These are phyloP conservation scores for Dascyllus trimaculatus DNA, from an alignment of 2,113 vertebrate species.

Conservation along the genomic window DNA sequence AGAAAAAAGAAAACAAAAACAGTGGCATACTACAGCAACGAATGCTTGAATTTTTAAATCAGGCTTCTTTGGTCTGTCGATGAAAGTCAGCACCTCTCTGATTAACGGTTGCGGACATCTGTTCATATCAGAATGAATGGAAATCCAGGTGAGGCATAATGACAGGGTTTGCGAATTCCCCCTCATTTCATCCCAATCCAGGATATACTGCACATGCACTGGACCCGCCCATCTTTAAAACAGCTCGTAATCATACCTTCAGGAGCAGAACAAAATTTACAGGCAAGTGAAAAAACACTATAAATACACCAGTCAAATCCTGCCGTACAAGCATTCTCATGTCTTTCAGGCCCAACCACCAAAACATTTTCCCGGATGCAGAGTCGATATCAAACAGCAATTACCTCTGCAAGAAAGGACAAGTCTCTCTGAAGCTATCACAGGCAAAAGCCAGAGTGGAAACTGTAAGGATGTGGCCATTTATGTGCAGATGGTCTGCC, in stretches of 20 bases:
- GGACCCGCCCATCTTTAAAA: constrained; percentile 53
- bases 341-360: constrained; percentile 67
- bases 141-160: constrained; percentile 80
- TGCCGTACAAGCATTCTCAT: constrained; percentile 74
- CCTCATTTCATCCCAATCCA: constrained; percentile 55
- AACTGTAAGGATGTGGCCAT: constrained; percentile 49
- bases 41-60: constrained; percentile 17
- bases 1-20: constrained; percentile 20
- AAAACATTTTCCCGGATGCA: constrained; percentile 67
- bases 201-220: constrained; percentile 45
- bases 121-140: constrained; percentile 62
- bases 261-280: constrained; percentile 64
- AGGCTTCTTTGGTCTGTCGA: neutral
- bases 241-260: constrained; percentile 73
- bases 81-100: constrained; percentile 43
- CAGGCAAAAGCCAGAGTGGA: constrained; percentile 40
- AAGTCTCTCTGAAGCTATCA: constrained; percentile 42
- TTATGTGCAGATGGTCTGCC: constrained; percentile 63
- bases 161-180: constrained; percentile 60
- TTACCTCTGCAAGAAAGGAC: constrained; percentile 80
- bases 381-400: constrained; percentile 75
- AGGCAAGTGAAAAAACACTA: constrained; percentile 55
- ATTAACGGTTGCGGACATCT: constrained; percentile 70
- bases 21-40: constrained; percentile 26
- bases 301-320: constrained; percentile 67